These are phyloP conservation scores for Stramonita haemastoma DNA, from an alignment of 2,888 invertebrate species.

Conservation along the genomic window DNA sequence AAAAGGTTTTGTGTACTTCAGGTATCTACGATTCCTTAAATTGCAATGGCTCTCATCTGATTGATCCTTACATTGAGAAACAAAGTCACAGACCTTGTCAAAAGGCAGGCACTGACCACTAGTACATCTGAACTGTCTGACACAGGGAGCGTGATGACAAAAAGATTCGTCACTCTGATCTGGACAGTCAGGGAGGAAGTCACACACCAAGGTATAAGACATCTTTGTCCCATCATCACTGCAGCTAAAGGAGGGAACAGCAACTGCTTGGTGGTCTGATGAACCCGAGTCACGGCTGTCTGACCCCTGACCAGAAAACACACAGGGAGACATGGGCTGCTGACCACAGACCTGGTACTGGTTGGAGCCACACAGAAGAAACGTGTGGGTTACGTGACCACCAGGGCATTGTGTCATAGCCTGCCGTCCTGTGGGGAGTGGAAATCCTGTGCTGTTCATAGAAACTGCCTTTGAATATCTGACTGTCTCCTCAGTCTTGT, in stretches of 20 bases:
- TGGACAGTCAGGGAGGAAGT: neutral
- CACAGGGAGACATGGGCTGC: neutral
- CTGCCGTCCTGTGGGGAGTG: neutral
- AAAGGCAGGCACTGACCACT: neutral
- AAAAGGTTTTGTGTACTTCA: neutral
- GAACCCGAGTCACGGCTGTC: neutral
- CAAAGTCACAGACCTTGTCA: neutral
- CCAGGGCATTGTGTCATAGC: neutral
- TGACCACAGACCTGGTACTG: neutral
- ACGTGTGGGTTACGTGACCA: neutral
- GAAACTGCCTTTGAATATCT: neutral
- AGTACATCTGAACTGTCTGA: neutral
- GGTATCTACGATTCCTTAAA: neutral
- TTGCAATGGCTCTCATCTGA: neutral
- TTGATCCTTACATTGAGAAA: neutral
- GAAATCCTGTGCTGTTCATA: neutral
- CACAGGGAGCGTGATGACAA: neutral
- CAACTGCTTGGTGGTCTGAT: neutral
- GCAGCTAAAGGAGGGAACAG: neutral
- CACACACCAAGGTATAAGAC: neutral
- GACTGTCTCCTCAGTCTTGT: neutral
- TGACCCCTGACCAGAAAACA: neutral
- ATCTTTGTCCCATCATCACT: neutral
- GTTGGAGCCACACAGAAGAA: neutral
- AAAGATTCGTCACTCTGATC: constrained; percentile 12